Percentiles rank a stretch among this genome's conserved stretches.
phyloP scores from a whole-genome alignment of 2,113 vertebrate genomes.

The Limanda limanda region DNA sequence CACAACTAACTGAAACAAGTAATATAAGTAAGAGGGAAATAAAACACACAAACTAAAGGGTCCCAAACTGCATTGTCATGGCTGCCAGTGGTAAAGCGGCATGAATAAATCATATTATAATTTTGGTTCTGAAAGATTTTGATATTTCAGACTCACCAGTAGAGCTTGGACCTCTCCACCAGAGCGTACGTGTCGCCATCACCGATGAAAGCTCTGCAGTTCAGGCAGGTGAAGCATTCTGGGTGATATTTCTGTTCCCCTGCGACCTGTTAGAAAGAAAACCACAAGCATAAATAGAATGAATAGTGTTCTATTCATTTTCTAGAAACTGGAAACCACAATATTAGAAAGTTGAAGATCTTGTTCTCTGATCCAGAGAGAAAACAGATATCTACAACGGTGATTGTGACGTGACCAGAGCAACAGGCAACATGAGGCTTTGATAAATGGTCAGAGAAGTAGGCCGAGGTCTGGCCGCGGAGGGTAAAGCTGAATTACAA shows the following conservation, averaged over 20 bases:
- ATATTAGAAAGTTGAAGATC: background rate
- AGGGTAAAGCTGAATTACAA: conserved; percentile 35
- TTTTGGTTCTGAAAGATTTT: background rate
- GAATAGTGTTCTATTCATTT: background rate
- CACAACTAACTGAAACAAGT: conserved; percentile 8
- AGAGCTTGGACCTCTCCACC: conserved; percentile 98
- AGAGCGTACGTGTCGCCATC: conserved; percentile 97
- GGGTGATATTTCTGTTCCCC: conserved; percentile 99
- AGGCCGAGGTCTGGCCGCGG: conserved; percentile 49
- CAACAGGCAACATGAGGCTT: conserved; percentile 26
- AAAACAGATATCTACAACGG: conserved; percentile 9
- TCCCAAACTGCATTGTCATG: background rate
- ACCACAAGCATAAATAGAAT: conserved; percentile 4
- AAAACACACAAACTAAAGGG: background rate
- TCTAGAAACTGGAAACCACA: background rate
- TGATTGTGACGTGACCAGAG: conserved; percentile 9
- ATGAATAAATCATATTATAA: no score
- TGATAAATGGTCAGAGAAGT: conserved; percentile 32
- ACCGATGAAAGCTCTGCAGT: conserved; percentile 91
- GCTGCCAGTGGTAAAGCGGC: background rate
- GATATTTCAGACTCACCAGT: conserved; percentile 86
- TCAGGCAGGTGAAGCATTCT: conserved; percentile 96
- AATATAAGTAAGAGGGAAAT: background rate
- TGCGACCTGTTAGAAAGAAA: conserved; percentile 84
- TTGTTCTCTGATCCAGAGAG: background rate